These are phyloP conservation scores for Notolabrus celidotus DNA, from an alignment of 2,797 vertebrate genomes.

Conservation along the genomic window DNA sequence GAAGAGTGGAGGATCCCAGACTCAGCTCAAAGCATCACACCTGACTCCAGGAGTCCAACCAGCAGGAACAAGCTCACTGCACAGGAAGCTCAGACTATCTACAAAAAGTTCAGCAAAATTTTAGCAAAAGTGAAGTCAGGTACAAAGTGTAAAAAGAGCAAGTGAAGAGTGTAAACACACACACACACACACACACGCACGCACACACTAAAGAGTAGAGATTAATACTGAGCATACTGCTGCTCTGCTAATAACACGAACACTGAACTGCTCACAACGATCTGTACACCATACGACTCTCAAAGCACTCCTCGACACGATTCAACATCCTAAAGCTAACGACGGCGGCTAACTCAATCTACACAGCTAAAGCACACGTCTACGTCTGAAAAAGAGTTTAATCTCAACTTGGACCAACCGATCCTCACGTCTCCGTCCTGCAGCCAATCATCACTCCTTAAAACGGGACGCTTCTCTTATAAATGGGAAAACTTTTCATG, in stretches of 20 bases:
- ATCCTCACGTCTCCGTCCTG: neutral
- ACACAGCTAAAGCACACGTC: conserved; percentile 24
- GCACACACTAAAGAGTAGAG: conserved; percentile 42
- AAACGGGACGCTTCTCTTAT: too few relatives aligned
- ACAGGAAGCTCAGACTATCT: conserved; percentile 36
- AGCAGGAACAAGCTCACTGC: conserved; percentile 30
- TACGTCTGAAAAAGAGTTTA: conserved; percentile 7
- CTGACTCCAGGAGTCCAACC: neutral
- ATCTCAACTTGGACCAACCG: neutral
- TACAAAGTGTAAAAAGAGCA: conserved; percentile 71
- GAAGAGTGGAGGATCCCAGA: conserved; percentile 21
- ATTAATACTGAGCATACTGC: conserved; percentile 47
- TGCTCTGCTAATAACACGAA: conserved; percentile 68
- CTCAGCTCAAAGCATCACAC: conserved; percentile 9
- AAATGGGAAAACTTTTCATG: too few relatives aligned
- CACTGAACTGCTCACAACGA: conserved; percentile 59
- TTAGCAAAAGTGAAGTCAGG: conserved; percentile 57
- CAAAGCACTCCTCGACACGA: conserved; percentile 43
- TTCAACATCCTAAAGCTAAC: conserved; percentile 46
- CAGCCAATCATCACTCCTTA: neutral
- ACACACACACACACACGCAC: conserved; percentile 46
- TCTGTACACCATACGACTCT: conserved; percentile 70
- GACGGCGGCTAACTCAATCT: conserved; percentile 44
- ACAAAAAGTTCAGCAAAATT: conserved; percentile 52
- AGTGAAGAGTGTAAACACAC: conserved; percentile 52